Base-by-base conservation (phyloP, 2,888 invertebrate species). In the Linyphia triangularis region DNA sequence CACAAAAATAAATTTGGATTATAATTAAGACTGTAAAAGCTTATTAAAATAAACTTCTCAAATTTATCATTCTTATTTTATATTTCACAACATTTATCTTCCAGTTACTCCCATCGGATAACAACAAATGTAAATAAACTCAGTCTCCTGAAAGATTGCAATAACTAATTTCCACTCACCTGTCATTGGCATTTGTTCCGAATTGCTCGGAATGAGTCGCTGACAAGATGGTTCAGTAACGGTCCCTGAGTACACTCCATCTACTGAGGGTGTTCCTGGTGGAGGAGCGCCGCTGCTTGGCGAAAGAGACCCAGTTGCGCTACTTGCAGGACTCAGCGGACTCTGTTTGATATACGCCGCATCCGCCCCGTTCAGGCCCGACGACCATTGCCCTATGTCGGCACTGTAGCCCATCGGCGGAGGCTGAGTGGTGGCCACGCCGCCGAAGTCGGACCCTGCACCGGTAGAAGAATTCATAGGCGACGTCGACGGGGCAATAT, bases 311-410 rank as follows among this genome's bases (percentile, higher is more conserved):
- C 83, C 77, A 6, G 83, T 73, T 1, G 51, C 51, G 30, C 85
- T 86, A 26, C 85, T 86, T 4, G 81, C 70, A 13, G 89, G 89
- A 57, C 89, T 89, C 4, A 89, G 77, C n/a, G 89, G 85, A 1
- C 79, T 79, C 30, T 85, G 89, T 37, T 89, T 89, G 2, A 82
- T 57, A 75, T 75, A 81, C 4, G 43, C 7, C 13, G 75, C 85
- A 9, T 30, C 40, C 0, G 81, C 59, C 13, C 63, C 22, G 16
- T 19, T n/a, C 1, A 63, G 37, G 1, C 61, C 61, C 2, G 37
- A 61, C 22, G 77, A 37, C 88, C 83, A 83, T 2, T 61, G 9
- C 1, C 28, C 37, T 0, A 40, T 43, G 9, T 78, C 78, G 4
- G 61, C 22, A 4, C 81, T 81, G 67, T 77, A 75, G 10, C n/a